Evolutionary conservation across 2,113 vertebrate genomes (phyloP), one percentile per base, ranked within the genome.

Genomic region (Romanogobio albipinnatus): DNA sequence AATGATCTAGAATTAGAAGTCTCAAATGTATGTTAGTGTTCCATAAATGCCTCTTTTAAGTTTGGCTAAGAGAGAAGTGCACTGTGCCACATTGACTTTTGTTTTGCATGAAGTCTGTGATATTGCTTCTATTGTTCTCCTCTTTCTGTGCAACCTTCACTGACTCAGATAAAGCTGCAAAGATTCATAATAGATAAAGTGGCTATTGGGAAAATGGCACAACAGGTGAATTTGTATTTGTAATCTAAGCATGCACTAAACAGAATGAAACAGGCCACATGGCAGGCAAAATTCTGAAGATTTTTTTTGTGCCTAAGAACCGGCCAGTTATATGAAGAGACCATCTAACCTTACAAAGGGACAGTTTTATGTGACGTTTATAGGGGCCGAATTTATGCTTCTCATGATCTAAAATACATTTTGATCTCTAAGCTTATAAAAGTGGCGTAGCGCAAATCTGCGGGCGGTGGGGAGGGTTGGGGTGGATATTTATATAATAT

Each of bases 1-100:
- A 62, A 80, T 47, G 39, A 47, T 64, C 39, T 80, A 47, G 58
- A 78, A 43, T 78, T 59, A 59, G 51, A 56, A 76, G 53, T 22
- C 76, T 45, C 22, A 17, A 9, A 3, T 62, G 11, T 29, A 19
- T 1, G 22, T 45, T 17, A 62, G 58, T 5, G n/a, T 64, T 79
- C 77, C 4, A 64, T 24, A 19, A 79, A 79, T 64, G 58, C 14
- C 59, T 43, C 13, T 17, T 47, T 47, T 29, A 59, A 43, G 53
- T 39, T n/a, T 9, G 33, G 26, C 14, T 15, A 17, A 45, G 13
- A 59, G 33, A 59, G 53, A 39, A 59, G n/a, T 58, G 53, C 26
- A 56, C 49, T 47, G 15, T 56, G 51, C 26, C 29, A 77, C 33
- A 8, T 11, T 39, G 29, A 77, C 51, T 58, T 76, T 4, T 6